Percentiles rank a stretch among this genome's conserved stretches.
phyloP scores from a whole-genome alignment of 2,797 vertebrate species.

The Pseudopleuronectes americanus region DNA sequence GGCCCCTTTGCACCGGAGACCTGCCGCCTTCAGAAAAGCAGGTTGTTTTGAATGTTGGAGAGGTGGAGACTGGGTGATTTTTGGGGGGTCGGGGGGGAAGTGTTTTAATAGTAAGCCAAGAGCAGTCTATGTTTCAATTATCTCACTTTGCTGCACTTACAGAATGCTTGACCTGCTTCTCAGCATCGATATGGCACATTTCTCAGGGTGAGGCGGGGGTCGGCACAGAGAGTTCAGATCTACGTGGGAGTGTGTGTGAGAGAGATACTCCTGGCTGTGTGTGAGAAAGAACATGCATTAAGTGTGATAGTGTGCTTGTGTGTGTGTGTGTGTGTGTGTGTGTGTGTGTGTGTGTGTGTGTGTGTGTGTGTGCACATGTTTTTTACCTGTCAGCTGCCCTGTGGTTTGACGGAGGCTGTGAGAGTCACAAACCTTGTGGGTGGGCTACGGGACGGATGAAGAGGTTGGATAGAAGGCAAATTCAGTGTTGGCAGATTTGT shows the following conservation, averaged over 20 bases:
- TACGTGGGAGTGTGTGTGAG: conserved; percentile 35
- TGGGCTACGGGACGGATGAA: conserved; percentile 35
- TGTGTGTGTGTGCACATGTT: conserved; percentile 8
- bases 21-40: conserved; percentile 11
- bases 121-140: conserved; percentile 67
- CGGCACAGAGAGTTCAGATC: conserved; percentile 21
- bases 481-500: conserved; percentile 46
- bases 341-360: conserved; percentile 4
- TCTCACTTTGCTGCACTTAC: conserved; percentile 72
- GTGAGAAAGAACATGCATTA: conserved; percentile 31
- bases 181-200: conserved; percentile 67
- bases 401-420: conserved; percentile 30
- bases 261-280: conserved; percentile 24
- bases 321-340: conserved; percentile 11
- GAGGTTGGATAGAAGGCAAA: conserved; percentile 24
- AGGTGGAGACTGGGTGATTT: conserved; percentile 10
- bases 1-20: conserved; percentile 10
- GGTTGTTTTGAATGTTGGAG: conserved; percentile 36
- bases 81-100: background rate
- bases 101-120: conserved; percentile 53
- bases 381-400: conserved; percentile 42
- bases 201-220: conserved; percentile 52
- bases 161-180: conserved; percentile 78
- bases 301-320: conserved; percentile 13
- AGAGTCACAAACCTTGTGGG: conserved; percentile 46